These are phyloP conservation scores for Damaliscus lunatus DNA, from an alignment of 2,113 vertebrate species.

Conservation along the genomic window DNA sequence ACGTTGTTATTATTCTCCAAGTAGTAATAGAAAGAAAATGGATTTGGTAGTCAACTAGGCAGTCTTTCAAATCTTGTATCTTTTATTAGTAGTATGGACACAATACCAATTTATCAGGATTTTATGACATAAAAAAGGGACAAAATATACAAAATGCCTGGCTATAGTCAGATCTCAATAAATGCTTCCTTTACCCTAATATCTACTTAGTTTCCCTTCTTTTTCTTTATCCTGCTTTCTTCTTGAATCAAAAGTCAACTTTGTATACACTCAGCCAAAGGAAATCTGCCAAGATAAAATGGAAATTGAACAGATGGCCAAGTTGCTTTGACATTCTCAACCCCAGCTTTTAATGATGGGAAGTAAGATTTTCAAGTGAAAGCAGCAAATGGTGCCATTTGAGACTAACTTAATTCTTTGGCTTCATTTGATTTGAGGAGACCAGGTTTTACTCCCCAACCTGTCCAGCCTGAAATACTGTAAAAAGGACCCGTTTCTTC, in stretches of 20 bases:
- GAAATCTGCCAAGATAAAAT: neutral
- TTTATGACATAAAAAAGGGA: neutral
- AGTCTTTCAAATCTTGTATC: neutral
- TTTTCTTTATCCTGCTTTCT: neutral
- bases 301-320: neutral
- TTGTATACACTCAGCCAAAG: neutral
- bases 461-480: neutral
- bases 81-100: neutral
- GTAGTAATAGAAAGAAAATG: neutral
- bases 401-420: neutral
- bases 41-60: neutral
- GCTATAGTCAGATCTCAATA: neutral
- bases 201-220: neutral
- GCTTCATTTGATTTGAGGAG: neutral
- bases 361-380: neutral
- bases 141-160: neutral
- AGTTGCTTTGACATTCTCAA: neutral
- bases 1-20: neutral
- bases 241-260: neutral
- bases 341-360: neutral
- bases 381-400: neutral
- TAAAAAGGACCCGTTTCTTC: neutral
- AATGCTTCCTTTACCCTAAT: neutral
- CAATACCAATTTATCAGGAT: neutral
- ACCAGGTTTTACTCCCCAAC: neutral